Conservation (phyloP, 2,113 vertebrate species). For the Datnioides undecimradiatus region DNA sequence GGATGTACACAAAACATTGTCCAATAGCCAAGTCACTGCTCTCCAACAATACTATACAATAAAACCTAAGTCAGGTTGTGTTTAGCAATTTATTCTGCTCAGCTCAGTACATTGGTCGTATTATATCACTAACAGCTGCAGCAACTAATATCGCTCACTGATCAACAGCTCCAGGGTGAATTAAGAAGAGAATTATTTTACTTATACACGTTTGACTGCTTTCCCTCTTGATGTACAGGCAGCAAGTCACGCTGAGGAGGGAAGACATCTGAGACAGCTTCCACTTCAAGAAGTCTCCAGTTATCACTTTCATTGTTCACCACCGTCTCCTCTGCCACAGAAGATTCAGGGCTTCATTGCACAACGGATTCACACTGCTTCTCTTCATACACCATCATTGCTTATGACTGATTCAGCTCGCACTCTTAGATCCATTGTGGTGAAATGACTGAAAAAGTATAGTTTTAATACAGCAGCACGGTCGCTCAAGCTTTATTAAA, state of each 20-base stretch:
- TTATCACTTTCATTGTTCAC: slow-evolving; percentile 10
- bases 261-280: slow-evolving; percentile 10
- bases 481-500: slow-evolving; percentile 1
- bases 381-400: not conserved
- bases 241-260: not conserved
- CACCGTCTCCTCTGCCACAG: not conserved
- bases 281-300: slow-evolving; percentile 17
- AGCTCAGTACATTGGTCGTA: not conserved
- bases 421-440: not conserved
- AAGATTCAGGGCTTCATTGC: slow-evolving; percentile 16
- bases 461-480: not conserved
- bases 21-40: not conserved
- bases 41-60: not conserved
- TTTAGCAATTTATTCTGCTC: slow-evolving; percentile 3
- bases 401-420: not conserved
- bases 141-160: slow-evolving; percentile 6
- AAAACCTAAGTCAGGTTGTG: not conserved
- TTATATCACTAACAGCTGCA: slow-evolving; percentile 3
- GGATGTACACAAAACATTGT: not conserved
- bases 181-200: slow-evolving; percentile 40
- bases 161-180: slow-evolving; percentile 45
- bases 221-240: slow-evolving; percentile 10
- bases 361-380: not conserved
- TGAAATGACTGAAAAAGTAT: not conserved
- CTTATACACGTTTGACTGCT: slow-evolving; percentile 47